phyloP scores from a whole-genome alignment of 2,888 invertebrate genomes.

The Gisinianus flammeolus region DNA sequence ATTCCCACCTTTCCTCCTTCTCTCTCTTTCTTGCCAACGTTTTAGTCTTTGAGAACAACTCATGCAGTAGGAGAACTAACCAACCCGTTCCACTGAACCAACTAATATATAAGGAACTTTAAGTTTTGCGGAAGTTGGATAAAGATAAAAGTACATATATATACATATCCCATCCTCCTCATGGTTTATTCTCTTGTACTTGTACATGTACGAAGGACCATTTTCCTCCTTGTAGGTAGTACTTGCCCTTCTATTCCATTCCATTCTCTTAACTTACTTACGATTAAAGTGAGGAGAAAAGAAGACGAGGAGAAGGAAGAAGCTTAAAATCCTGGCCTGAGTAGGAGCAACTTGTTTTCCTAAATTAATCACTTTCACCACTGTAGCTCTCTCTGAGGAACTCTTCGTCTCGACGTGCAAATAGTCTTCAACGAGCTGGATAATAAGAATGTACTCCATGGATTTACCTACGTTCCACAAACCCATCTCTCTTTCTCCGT shows the following conservation, averaged over 20 bases:
- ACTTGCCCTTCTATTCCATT: not conserved
- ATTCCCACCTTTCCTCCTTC: not conserved
- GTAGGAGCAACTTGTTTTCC: constrained; percentile 31
- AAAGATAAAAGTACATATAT: too few relatives aligned
- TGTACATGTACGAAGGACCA: too few relatives aligned
- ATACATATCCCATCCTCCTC: too few relatives aligned
- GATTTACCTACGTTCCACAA: constrained; percentile 9
- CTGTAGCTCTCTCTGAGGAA: constrained; percentile 29
- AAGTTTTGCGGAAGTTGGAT: too few relatives aligned
- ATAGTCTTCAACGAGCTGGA: constrained; percentile 23
- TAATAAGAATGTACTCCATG: constrained; percentile 25
- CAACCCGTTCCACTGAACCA: not conserved
- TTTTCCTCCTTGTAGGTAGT: too few relatives aligned
- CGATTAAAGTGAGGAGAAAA: constrained; percentile 6
- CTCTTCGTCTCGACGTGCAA: constrained; percentile 21
- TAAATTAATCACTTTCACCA: constrained; percentile 41
- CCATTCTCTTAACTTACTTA: not conserved
- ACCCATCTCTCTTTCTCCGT: not conserved
- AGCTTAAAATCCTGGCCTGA: constrained; percentile 21
- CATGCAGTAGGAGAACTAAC: not conserved
- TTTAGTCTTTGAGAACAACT: too few relatives aligned
- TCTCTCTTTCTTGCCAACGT: not conserved
- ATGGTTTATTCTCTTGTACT: not conserved
- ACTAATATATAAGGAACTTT: too few relatives aligned
- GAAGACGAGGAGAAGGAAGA: not conserved